Evolutionary conservation across 37 sponge, comb jelly and placozoan species (phyloP).

Genomic region (Axinella damicornis): DNA sequence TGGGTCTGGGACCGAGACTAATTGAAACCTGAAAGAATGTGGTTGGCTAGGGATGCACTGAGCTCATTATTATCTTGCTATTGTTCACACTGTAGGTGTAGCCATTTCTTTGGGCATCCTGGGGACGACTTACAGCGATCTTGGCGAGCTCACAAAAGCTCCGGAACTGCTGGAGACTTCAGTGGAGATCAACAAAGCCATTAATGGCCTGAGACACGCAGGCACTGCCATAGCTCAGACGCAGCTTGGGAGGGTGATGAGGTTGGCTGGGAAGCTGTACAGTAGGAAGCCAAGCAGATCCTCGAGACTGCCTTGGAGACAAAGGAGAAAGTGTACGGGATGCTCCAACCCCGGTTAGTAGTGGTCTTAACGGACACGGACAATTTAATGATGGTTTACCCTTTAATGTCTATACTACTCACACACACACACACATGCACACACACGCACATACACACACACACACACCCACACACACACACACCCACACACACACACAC

Average conservation of each 20-base stretch:
- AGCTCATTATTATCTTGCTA: neutral
- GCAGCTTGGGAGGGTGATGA: neutral
- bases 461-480: too few relatives aligned
- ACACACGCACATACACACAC: too few relatives aligned
- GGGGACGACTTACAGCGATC: neutral
- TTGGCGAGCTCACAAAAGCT: neutral
- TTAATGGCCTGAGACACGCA: neutral
- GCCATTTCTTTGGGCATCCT: neutral
- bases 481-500: too few relatives aligned
- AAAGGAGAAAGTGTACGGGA: neutral
- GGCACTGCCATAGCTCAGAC: slow-evolving; percentile 7
- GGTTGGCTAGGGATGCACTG: too few relatives aligned
- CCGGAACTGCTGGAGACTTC: neutral
- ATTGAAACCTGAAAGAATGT: too few relatives aligned
- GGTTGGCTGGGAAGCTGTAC: neutral
- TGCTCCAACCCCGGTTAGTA: too few relatives aligned
- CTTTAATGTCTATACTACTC: neutral
- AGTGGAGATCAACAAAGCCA: slow-evolving; percentile 10
- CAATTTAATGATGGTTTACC: too few relatives aligned
- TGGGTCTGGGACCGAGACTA: too few relatives aligned
- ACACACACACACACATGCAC: too few relatives aligned
- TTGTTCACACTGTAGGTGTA: neutral
- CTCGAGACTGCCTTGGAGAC: slow-evolving; percentile 6
- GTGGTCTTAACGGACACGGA: too few relatives aligned
- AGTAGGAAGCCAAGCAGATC: neutral